A percentile compares a stretch with the other conserved stretches of the same genome.
Evolutionary conservation across 1,140 invertebrate genomes (phyloP).

Genomic region (Melipona quadrifasciata): DNA sequence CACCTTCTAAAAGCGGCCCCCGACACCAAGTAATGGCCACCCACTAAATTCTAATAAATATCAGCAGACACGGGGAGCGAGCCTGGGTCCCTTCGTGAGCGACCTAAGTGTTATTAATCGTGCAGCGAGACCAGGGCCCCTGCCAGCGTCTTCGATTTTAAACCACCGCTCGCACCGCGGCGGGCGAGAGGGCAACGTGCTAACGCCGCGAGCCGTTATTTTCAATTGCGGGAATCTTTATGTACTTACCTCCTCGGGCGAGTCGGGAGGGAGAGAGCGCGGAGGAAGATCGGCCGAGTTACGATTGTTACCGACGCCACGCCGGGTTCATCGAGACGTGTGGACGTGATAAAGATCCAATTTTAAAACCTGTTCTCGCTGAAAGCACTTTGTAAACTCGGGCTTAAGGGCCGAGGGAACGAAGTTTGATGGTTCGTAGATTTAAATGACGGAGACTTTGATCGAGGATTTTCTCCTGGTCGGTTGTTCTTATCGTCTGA

Average conservation of each 20-base stretch:
- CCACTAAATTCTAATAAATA: slow-evolving; percentile 69
- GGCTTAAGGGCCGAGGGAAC: background rate
- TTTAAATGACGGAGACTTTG: background rate
- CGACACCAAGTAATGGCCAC: slow-evolving; percentile 45
- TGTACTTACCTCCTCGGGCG: background rate
- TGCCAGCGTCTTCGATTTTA: slow-evolving; percentile 55
- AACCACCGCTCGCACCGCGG: background rate
- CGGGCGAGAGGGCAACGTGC: background rate
- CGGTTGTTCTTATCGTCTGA: no score
- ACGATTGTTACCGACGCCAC: background rate
- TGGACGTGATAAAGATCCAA: background rate
- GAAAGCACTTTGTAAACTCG: background rate
- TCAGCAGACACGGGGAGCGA: slow-evolving; percentile 44
- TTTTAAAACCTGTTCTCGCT: background rate
- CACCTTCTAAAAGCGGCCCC: slow-evolving; percentile 48
- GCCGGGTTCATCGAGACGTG: background rate
- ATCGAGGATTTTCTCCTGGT: background rate
- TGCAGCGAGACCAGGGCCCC: background rate
- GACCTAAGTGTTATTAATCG: slow-evolving; percentile 66
- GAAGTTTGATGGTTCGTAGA: background rate
- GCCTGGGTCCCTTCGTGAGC: slow-evolving; percentile 45
- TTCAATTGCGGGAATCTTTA: slow-evolving; percentile 46
- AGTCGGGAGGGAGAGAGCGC: no score
- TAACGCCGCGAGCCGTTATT: slow-evolving; percentile 37
- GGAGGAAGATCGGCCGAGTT: background rate